Percentiles rank a stretch among this genome's conserved stretches.
phyloP scores from a whole-genome alignment of 2,113 vertebrate species.

The Cettia cetti region DNA sequence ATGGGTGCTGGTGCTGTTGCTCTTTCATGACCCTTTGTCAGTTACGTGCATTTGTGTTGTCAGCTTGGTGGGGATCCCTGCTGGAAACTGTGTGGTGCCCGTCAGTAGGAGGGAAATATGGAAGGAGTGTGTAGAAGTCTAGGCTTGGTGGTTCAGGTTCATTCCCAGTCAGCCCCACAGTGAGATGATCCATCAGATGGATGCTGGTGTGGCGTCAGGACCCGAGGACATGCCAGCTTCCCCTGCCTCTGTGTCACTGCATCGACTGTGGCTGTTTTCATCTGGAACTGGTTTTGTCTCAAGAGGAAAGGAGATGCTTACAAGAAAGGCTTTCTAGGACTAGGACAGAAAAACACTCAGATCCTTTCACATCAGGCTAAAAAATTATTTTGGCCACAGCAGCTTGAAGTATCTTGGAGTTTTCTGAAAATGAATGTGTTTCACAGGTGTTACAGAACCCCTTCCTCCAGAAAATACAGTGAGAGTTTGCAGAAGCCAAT shows the following conservation, averaged over 20 bases:
- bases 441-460: not conserved
- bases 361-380: not conserved
- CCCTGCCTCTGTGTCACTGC: accelerated
- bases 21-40: not conserved
- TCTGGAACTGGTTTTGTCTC: not conserved
- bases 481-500: not conserved
- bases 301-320: not conserved
- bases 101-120: not conserved
- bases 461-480: not conserved
- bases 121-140: not conserved
- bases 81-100: not conserved
- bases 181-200: not conserved
- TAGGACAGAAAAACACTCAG: not conserved
- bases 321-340: not conserved
- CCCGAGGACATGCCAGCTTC: accelerated
- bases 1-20: too few species aligned
- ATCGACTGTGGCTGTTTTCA: not conserved
- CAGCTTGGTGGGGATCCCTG: accelerated
- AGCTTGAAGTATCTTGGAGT: not conserved
- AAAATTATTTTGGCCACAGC: not conserved
- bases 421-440: not conserved
- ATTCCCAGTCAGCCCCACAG: not conserved
- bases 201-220: not conserved
- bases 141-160: accelerated
- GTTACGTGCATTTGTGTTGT: accelerated